Percentiles rank a stretch among this genome's conserved stretches.
These are phyloP conservation scores for Iselma pallidipennis DNA, from an alignment of 2,888 invertebrate species.

Conservation along the genomic window DNA sequence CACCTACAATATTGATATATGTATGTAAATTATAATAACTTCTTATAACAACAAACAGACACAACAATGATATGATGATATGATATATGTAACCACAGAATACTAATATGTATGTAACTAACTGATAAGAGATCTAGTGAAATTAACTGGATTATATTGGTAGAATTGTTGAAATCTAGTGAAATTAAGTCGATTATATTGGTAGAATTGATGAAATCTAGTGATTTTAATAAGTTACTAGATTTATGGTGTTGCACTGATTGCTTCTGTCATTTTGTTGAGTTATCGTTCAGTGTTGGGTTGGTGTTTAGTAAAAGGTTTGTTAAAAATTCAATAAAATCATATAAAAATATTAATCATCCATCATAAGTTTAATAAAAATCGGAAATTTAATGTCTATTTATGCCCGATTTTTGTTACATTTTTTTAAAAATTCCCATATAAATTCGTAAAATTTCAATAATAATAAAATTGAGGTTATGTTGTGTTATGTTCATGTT, in stretches of 20 bases:
- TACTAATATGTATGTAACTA: too few relatives aligned
- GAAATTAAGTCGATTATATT: background rate
- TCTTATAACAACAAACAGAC: background rate
- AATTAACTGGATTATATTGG: background rate
- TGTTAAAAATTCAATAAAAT: background rate
- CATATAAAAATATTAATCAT: background rate
- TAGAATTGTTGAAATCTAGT: background rate
- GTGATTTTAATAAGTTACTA: background rate
- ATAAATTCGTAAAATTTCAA: background rate
- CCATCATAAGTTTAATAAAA: background rate
- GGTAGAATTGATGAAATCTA: background rate
- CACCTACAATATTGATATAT: background rate
- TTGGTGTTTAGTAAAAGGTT: background rate
- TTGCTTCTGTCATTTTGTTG: background rate
- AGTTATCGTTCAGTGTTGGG: background rate
- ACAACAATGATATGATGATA: background rate
- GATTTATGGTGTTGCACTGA: background rate
- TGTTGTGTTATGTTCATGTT: conserved; percentile 10
- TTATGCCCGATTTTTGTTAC: background rate
- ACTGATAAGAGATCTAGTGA: background rate
- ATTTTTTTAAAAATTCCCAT: background rate
- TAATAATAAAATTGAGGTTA: conserved; percentile 12
- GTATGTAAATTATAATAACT: background rate
- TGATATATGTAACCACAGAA: too few relatives aligned
- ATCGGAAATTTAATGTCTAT: too few relatives aligned